These are phyloP conservation scores for Drosophila buzzatii DNA, from an alignment of 2,888 invertebrate genomes.

Conservation along the genomic window DNA sequence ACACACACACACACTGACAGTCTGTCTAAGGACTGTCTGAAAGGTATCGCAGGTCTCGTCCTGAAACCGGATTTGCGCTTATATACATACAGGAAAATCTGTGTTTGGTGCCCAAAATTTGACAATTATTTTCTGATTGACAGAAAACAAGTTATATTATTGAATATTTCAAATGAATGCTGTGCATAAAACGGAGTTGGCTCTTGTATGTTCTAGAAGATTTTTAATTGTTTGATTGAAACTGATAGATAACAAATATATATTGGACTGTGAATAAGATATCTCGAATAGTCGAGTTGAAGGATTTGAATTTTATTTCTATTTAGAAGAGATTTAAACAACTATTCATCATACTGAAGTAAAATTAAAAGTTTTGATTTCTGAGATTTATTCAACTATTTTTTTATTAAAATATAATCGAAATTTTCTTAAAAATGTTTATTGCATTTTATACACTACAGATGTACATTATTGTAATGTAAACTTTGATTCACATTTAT, in stretches of 20 bases:
- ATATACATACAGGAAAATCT: constrained; percentile 8
- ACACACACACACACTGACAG: background rate
- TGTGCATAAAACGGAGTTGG: too few species aligned
- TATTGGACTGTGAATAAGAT: background rate
- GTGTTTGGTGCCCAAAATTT: constrained; percentile 23
- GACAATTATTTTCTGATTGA: constrained; percentile 33
- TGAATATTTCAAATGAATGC: constrained; percentile 18
- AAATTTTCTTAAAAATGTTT: too few species aligned
- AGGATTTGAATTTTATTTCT: too few species aligned
- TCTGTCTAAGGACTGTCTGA: constrained; percentile 53
- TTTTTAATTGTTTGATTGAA: background rate
- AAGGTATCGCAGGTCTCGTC: constrained; percentile 36
- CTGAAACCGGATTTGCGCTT: constrained; percentile 50
- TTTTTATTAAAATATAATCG: background rate
- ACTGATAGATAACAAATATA: background rate
- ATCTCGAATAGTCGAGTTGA: background rate
- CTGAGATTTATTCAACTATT: background rate
- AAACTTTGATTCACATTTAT: too few species aligned
- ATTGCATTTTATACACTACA: too few species aligned
- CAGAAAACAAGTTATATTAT: constrained; percentile 17
- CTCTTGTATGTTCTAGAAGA: background rate
- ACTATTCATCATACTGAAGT: background rate
- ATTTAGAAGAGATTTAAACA: background rate
- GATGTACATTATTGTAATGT: too few species aligned
- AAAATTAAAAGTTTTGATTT: too few species aligned